Evolutionary conservation across 1,140 invertebrate species (phyloP), one percentile per base, ranked within the genome.

Genomic region (Patella vulgata): DNA sequence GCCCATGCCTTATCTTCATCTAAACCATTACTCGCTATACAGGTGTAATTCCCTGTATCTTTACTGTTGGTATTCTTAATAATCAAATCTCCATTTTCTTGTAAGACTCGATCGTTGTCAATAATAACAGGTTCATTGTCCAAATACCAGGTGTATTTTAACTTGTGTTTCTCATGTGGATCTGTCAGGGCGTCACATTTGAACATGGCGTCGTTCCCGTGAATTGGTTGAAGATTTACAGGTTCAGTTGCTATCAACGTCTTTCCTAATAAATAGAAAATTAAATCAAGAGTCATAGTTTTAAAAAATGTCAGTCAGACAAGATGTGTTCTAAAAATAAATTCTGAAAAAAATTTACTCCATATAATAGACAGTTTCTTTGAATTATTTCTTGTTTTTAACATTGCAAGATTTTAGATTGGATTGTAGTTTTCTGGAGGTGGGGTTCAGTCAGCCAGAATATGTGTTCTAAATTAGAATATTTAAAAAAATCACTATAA

Each of bases 11-110:
- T 59, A 57, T 65, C 75, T 21, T 50, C 61, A 44, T 78, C 75
- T 5, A 78, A 55, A 12, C 61, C 59, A 67, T 74, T 75, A 47
- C 58, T 57, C 11, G 75, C 75, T n/a, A 74, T 40, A 67, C 75
- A 78, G 0, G 71, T 78, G 50, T 78, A 78, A n/a, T 58, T 65
- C 3, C 64, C 75, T 12, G 71, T 74, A 53, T 75, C 73, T 48
- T 70, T 63, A 47, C 71, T 74, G 23, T 40, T 67, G 2, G 69
- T 57, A 19, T 43, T 23, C 0, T 53, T 63, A 25, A 74, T 72
- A 8, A 33, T 63, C 14, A 75, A 53, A 9, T 31, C 46, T n/a
- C 57, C 61, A 12, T 39, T 56, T n/a, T 43, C 23, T 1, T 58
- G 44, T 6, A 28, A 48, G 21, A 73, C 48, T 25, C 62, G 50